These are phyloP conservation scores for Orchesellides sinensis DNA, from an alignment of 2,888 invertebrate genomes.

Conservation along the genomic window DNA sequence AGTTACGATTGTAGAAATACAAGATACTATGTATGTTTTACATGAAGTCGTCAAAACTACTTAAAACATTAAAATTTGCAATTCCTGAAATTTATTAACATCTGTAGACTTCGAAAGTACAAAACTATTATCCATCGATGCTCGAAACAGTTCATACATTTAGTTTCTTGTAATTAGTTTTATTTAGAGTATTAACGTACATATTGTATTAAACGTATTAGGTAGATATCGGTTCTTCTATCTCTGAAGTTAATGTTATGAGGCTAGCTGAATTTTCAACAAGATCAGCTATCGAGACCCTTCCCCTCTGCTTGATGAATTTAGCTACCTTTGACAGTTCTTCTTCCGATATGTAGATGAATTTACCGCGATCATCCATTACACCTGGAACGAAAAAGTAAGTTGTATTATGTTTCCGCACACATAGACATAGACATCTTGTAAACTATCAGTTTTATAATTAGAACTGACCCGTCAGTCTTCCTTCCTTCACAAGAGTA, in stretches of 20 bases:
- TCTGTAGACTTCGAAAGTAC: no score
- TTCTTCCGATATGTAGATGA: constrained; percentile 95
- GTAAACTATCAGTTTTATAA: constrained; percentile 7
- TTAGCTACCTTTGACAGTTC: constrained; percentile 96
- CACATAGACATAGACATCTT: background rate
- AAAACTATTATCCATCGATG: no score
- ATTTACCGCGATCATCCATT: constrained; percentile 98
- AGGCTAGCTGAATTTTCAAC: constrained; percentile 91
- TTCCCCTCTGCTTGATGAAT: constrained; percentile 95
- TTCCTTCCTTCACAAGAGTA: constrained; percentile 88
- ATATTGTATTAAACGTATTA: background rate
- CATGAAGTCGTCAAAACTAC: no score
- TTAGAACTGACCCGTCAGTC: constrained; percentile 82
- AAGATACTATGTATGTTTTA: no score
- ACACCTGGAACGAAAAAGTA: constrained; percentile 82
- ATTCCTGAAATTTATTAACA: no score
- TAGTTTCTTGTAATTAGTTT: no score
- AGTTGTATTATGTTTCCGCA: background rate
- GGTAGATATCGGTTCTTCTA: background rate
- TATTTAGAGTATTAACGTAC: no score
- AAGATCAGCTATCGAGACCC: constrained; percentile 95
- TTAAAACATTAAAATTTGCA: no score
- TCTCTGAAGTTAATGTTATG: constrained; percentile 58
- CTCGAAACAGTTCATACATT: no score
- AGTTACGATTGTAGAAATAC: no score